Evolutionary conservation across 2,113 vertebrate genomes (phyloP), one percentile per base, ranked within the genome.

Genomic region (Felis chaus): DNA sequence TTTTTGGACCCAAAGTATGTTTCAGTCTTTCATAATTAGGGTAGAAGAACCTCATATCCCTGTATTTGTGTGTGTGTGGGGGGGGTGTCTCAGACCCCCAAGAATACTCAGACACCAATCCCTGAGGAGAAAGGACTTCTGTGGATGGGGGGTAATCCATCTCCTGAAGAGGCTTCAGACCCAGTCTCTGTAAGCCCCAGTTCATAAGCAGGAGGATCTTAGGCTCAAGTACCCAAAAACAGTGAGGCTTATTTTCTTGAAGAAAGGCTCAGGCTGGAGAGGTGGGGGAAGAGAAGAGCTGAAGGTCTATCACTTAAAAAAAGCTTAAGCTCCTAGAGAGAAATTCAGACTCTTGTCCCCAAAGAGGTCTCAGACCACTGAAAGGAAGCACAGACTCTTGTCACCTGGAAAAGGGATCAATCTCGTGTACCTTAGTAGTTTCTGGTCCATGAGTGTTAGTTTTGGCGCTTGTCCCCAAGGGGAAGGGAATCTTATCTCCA

Each of bases 171-270:
- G 74, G 25, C 36, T 82, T 94, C 48, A 81, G 41, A 76, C 14
- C 16, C 39, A 53, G 45, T 33, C 39, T 84, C 69, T 55, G 73
- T 89, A 91, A 82, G 21, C 4, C 25, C 21, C 25, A 55, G 31
- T 87, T 53, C 65, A 87, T n/a, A 92, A 94, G 80, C 41, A 87
- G 27, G 33, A n/a, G 36, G 41, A 66, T 15, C 78, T 89, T 68
- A 50, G 66, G 23, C 55, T 69, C 93, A 73, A 78, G 45, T 23
- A 71, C 21, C 39, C 65, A 86, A 94, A 94, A 93, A 36, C 48
- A 89, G 13, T 89, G 81, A 92, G 63, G 76, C 50, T 92, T n/a
- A 88, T 69, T 88, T 92, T 94, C 82, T 73, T 41, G 13, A 92
- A 33, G 11, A 76, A 94, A 89, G 25, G 41, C 14, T 94, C 63